A percentile compares a stretch with the other conserved stretches of the same genome.
Evolutionary conservation across 64 coral and sea anemone genomes (phyloP).

Genomic region (Astreopora myriophthalma): DNA sequence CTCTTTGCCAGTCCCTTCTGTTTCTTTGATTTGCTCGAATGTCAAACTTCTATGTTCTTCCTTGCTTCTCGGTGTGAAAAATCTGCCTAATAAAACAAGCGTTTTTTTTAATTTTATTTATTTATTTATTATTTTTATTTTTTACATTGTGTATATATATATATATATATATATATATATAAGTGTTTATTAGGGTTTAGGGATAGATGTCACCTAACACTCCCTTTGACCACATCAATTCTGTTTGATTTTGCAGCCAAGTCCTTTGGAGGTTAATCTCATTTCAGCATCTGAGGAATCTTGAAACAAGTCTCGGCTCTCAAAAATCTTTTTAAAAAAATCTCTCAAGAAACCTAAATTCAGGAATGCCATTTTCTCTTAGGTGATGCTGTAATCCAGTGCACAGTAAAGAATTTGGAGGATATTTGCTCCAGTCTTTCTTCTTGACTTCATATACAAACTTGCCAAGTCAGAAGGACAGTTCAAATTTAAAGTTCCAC

Average conservation of each 20-base stretch:
- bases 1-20: conserved; percentile 50
- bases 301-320: conserved; percentile 29
- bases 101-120: too few species aligned
- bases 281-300: conserved; percentile 50
- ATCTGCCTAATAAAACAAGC: conserved; percentile 40
- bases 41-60: conserved; percentile 50
- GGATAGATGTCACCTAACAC: conserved; percentile 50
- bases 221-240: conserved; percentile 47
- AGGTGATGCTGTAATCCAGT: too few species aligned
- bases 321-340: conserved; percentile 43
- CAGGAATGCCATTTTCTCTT: too few species aligned
- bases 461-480: too few species aligned
- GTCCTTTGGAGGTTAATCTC: conserved; percentile 22
- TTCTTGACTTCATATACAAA: too few species aligned
- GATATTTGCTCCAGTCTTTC: too few species aligned
- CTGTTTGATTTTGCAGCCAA: conserved; percentile 25
- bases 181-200: conserved; percentile 53
- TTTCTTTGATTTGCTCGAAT: conserved; percentile 47
- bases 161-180: too few species aligned
- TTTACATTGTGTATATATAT: too few species aligned
- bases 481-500: too few species aligned
- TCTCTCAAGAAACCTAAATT: conserved; percentile 21
- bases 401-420: too few species aligned
- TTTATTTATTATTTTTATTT: too few species aligned
- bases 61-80: conserved; percentile 31